Evolutionary conservation across 2,888 invertebrate species (phyloP).

Genomic region (Cepaea hortensis): DNA sequence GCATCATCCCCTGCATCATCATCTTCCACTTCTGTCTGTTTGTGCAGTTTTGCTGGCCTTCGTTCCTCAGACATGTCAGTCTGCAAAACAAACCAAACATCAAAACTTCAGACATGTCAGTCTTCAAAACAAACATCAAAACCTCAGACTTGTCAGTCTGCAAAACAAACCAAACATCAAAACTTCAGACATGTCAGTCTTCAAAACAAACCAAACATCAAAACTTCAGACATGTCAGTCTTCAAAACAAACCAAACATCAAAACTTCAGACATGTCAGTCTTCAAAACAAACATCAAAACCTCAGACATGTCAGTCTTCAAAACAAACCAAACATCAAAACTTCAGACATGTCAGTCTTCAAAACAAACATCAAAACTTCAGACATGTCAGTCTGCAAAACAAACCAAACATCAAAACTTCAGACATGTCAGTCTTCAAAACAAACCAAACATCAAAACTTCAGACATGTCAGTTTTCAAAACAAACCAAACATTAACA

Average conservation of each 20-base stretch:
- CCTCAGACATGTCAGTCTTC: conserved; percentile 40
- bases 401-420: neutral
- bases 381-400: conserved; percentile 32
- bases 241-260: too few species aligned
- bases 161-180: neutral
- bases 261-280: conserved; percentile 31
- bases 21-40: conserved; percentile 76
- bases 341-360: too few species aligned
- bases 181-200: too few species aligned
- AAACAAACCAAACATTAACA: too few species aligned
- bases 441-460: neutral
- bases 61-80: conserved; percentile 42
- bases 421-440: too few species aligned
- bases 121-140: too few species aligned
- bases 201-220: too few species aligned
- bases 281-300: neutral
- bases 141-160: conserved; percentile 32
- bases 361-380: neutral
- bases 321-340: neutral
- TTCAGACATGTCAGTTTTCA: conserved; percentile 15
- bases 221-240: conserved; percentile 25
- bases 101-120: too few species aligned
- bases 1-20: conserved; percentile 64
- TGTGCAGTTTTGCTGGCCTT: conserved; percentile 56
- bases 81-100: neutral